These are phyloP conservation scores for Palythoa grandis DNA, from an alignment of 92 coral and sea anemone species.

Conservation along the genomic window DNA sequence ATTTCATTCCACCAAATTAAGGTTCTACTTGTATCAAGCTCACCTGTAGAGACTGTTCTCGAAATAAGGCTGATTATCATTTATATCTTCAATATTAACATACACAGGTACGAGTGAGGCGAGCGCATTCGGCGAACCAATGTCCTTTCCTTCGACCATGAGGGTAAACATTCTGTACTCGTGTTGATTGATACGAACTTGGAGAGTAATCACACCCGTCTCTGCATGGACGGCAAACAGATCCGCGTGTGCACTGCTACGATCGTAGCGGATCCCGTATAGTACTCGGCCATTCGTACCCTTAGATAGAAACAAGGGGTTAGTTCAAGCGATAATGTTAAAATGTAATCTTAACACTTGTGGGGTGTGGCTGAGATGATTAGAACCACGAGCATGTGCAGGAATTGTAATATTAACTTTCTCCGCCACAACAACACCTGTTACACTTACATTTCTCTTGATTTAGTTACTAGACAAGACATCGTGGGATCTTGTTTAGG, in stretches of 20 bases:
- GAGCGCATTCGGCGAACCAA: slow-evolving; percentile 82
- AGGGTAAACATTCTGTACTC: slow-evolving; percentile 80
- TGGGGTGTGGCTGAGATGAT: no score
- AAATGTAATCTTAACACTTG: no score
- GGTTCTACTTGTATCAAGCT: background rate
- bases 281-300: slow-evolving; percentile 83
- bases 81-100: slow-evolving; percentile 83
- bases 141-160: slow-evolving; percentile 84
- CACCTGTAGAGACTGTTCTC: slow-evolving; percentile 76
- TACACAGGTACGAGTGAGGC: slow-evolving; percentile 84
- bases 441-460: no score
- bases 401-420: no score
- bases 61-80: slow-evolving; percentile 86
- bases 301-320: slow-evolving; percentile 32
- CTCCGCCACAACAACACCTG: no score
- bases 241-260: slow-evolving; percentile 63
- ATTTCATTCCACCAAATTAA: background rate
- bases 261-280: slow-evolving; percentile 76
- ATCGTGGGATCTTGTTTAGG: no score
- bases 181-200: slow-evolving; percentile 68
- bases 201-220: slow-evolving; percentile 78
- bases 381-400: no score
- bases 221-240: slow-evolving; percentile 78
- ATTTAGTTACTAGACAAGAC: no score
- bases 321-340: background rate